A percentile compares a stretch with the other conserved stretches of the same genome.
phyloP scores from a whole-genome alignment of 2,888 invertebrate genomes.

The Andrena hattorfiana region DNA sequence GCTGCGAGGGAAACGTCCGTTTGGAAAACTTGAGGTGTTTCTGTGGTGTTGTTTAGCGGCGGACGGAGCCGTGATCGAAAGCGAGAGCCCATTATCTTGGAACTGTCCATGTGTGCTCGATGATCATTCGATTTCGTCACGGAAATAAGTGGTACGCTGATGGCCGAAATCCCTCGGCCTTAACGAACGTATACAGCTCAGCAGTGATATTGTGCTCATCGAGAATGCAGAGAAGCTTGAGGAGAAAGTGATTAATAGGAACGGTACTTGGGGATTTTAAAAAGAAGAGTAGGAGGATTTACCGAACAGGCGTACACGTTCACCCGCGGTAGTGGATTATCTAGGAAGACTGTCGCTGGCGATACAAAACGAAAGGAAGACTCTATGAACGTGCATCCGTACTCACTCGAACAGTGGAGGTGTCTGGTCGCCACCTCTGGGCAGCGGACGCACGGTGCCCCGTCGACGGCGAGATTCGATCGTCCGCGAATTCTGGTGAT shows the following conservation, averaged over 20 bases:
- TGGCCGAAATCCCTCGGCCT: not conserved
- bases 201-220: not conserved
- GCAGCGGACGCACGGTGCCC: slow-evolving; percentile 19
- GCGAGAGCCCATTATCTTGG: slow-evolving; percentile 41
- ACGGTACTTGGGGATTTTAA: not conserved
- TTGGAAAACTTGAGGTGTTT: slow-evolving; percentile 41
- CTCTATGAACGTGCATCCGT: slow-evolving; percentile 57
- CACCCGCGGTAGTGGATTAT: not conserved
- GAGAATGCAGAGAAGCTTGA: not conserved
- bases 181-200: slow-evolving; percentile 13
- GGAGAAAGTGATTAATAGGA: slow-evolving; percentile 41
- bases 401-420: slow-evolving; percentile 51
- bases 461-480: slow-evolving; percentile 28
- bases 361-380: slow-evolving; percentile 5
- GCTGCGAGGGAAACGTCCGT: slow-evolving; percentile 25
- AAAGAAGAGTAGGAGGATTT: not conserved
- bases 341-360: not conserved
- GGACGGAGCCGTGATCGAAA: slow-evolving; percentile 44
- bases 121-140: slow-evolving; percentile 18
- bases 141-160: slow-evolving; percentile 7
- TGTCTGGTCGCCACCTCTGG: slow-evolving; percentile 40
- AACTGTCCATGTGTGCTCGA: not conserved
- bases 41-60: slow-evolving; percentile 25
- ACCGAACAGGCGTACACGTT: not conserved
- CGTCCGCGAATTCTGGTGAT: slow-evolving; percentile 51